Conservation (phyloP, 2,888 invertebrate genomes). For the Dasysyrphus albostriatus region DNA sequence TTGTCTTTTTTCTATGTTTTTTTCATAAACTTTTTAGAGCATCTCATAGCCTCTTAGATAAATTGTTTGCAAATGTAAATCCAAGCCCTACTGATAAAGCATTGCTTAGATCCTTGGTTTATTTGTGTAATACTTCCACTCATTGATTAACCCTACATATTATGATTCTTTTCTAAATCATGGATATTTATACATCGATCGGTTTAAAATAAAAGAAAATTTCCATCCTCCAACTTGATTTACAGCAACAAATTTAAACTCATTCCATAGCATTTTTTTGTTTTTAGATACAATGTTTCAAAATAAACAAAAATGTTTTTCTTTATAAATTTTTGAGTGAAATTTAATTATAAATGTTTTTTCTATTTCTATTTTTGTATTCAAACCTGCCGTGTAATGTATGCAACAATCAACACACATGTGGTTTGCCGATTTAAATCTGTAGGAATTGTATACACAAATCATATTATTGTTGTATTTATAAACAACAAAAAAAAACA, state of each 20-base stretch:
- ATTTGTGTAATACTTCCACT: too few relatives aligned
- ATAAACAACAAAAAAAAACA: constrained; percentile 30
- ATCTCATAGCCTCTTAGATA: too few relatives aligned
- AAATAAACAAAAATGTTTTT: constrained; percentile 20
- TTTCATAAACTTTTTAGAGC: too few relatives aligned
- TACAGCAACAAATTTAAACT: neutral
- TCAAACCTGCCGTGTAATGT: constrained; percentile 43
- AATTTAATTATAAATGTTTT: constrained; percentile 30
- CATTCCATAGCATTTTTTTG: neutral
- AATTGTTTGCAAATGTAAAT: too few relatives aligned
- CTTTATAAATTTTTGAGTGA: constrained; percentile 9
- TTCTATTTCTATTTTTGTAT: constrained; percentile 57
- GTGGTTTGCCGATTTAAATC: constrained; percentile 39
- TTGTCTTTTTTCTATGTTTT: too few relatives aligned
- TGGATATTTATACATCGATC: neutral
- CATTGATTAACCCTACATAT: too few relatives aligned
- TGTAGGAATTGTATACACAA: constrained; percentile 6
- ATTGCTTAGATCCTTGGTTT: too few relatives aligned
- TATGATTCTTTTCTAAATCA: too few relatives aligned
- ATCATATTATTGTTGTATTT: constrained; percentile 48
- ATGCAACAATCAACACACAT: constrained; percentile 46
- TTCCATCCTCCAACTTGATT: neutral
- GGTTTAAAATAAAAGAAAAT: neutral
- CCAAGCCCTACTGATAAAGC: too few relatives aligned
- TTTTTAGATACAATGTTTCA: neutral